Conservation (phyloP, 1,140 invertebrate genomes). For the Drosophila pseudoobscura region DNA sequence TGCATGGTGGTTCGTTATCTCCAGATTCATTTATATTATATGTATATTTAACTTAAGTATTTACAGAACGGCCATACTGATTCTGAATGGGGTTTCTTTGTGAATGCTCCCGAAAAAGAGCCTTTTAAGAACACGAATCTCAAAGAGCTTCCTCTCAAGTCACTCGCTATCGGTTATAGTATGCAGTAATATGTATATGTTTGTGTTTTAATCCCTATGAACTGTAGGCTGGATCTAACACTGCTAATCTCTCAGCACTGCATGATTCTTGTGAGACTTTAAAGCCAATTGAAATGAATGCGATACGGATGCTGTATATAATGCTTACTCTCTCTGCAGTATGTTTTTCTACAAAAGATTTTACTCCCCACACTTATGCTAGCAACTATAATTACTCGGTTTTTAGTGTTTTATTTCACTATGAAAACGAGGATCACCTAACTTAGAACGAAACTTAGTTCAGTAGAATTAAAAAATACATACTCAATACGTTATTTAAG, state of each 20-base stretch:
- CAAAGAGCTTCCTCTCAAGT: conserved; percentile 31
- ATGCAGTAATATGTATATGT: conserved; percentile 7
- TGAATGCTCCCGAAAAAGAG: not conserved
- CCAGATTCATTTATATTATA: conserved; percentile 25
- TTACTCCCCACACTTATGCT: conserved; percentile 33
- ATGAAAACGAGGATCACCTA: conserved; percentile 65
- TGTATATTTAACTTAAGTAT: conserved; percentile 66
- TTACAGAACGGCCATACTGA: conserved; percentile 64
- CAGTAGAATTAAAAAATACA: conserved; percentile 72
- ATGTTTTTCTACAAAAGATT: not conserved
- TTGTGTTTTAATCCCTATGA: conserved; percentile 17
- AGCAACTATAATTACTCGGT: conserved; percentile 72
- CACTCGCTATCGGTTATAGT: conserved; percentile 24
- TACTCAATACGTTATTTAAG: conserved; percentile 63
- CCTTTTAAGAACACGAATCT: conserved; percentile 35
- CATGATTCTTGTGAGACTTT: conserved; percentile 26
- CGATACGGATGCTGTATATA: conserved; percentile 17
- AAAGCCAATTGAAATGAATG: conserved; percentile 40
- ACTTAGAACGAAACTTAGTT: conserved; percentile 68
- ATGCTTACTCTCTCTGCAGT: too few species aligned
- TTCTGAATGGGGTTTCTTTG: conserved; percentile 12
- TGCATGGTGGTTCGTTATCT: conserved; percentile 56
- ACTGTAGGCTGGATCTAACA: conserved; percentile 44
- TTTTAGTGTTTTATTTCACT: conserved; percentile 66
- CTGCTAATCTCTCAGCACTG: conserved; percentile 39